Evolutionary conservation across 2,888 invertebrate genomes (phyloP).

Genomic region (Unio pictorum): DNA sequence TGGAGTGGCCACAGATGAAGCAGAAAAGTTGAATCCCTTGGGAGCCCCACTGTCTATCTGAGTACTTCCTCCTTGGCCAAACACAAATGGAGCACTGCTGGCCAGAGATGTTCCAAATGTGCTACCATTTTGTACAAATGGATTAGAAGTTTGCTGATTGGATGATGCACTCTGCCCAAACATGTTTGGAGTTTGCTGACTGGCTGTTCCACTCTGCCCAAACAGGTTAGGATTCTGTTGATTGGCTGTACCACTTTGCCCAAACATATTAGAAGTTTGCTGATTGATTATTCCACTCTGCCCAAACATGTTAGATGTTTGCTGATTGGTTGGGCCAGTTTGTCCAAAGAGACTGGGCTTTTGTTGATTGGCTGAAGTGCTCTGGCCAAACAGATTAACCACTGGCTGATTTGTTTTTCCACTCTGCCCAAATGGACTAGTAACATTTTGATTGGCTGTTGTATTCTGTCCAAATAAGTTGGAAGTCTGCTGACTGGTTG

Average conservation of each 20-base stretch:
- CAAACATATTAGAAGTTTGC: conserved; percentile 30
- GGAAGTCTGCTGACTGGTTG: conserved; percentile 28
- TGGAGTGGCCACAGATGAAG: conserved; percentile 9
- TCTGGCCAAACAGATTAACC: no score
- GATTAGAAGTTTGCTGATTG: conserved; percentile 27
- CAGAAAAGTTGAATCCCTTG: conserved; percentile 17
- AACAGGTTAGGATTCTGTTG: no score
- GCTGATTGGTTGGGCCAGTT: not conserved
- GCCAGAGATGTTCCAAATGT: not conserved
- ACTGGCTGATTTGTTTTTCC: no score
- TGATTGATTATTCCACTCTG: conserved; percentile 26
- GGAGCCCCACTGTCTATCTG: conserved; percentile 1
- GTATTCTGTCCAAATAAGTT: conserved; percentile 24
- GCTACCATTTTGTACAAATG: conserved; percentile 17
- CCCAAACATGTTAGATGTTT: conserved; percentile 16
- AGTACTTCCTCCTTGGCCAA: not conserved
- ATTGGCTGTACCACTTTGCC: conserved; percentile 6
- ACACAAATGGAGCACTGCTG: not conserved
- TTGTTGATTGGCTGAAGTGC: not conserved
- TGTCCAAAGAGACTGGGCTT: conserved; percentile 11
- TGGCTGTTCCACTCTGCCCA: not conserved
- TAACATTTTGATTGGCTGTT: no score
- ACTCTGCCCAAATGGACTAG: no score
- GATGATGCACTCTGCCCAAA: conserved; percentile 35
- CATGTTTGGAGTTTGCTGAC: not conserved